Evolutionary conservation across 2,113 vertebrate species (phyloP), one percentile per base, ranked within the genome.

Genomic region (Brachionichthys hirsutus): DNA sequence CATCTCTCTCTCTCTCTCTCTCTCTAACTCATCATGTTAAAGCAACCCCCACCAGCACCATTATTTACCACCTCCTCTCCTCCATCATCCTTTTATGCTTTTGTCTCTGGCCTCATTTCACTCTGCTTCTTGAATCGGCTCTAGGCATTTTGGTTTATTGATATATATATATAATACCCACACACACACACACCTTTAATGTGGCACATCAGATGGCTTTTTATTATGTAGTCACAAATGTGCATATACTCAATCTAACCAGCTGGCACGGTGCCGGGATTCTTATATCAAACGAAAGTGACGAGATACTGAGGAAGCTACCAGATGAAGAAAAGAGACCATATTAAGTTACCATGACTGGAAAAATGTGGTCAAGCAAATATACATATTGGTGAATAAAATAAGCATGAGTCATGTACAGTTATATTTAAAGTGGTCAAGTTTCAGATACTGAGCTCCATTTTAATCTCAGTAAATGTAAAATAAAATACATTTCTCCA

Each of bases 21-120:
- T 52, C 24, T 40, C 24, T 57, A 60, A 68, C 67, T 68, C 59
- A 12, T 66, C 14, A 13, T 65, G 47, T 24, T 54, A 36, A 36
- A 43, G 45, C 52, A 59, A 24, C 70, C 64, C 52, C 24, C 53
- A 20, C 43, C 62, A 59, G 45, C 70, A 55, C 22, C 74, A 65
- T 62, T 69, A 66, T 67, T 82, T 70, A 64, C 78, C 68, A 75
- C 81, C 75, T 77, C 73, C 75, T 60, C 78, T 82, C 81, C 76
- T 81, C 75, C 77, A 60, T 64, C 82, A 80, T 80, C 76, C 82
- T 82, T 85, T 86, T 59, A 80, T 86, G 9, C 83, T 84, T 85
- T 85, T 88, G 81, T 88, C 81, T 88, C 73, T 76, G 72, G 79
- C 81, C 83, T 84, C 79, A 54, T 85, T 85, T 79, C 44, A 16